A percentile compares a stretch with the other conserved stretches of the same genome.
phyloP scores from a whole-genome alignment of 2,888 invertebrate species.

The Apodemia zela region DNA sequence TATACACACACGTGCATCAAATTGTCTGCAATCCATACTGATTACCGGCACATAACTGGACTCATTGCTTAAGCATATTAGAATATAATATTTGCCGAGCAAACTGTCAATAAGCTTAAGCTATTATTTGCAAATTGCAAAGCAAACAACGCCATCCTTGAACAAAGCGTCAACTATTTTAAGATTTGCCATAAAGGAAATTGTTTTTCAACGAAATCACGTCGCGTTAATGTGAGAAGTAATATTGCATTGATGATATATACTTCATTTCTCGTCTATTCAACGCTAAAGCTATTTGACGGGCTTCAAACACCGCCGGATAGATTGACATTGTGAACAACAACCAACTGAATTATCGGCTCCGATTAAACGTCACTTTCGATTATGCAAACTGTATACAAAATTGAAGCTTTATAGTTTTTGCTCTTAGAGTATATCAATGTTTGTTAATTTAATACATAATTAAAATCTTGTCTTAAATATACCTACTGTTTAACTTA shows the following conservation, averaged over 20 bases:
- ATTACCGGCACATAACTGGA: slow-evolving; percentile 64
- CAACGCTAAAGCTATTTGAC: slow-evolving; percentile 43
- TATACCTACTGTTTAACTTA: background rate
- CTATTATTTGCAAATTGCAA: slow-evolving; percentile 54
- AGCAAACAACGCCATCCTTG: slow-evolving; percentile 53
- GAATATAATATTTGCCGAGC: slow-evolving; percentile 61
- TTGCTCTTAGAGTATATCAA: slow-evolving; percentile 13
- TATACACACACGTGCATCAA: slow-evolving; percentile 43
- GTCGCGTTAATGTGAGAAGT: slow-evolving; percentile 19
- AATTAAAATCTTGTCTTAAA: no score
- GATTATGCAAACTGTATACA: slow-evolving; percentile 27
- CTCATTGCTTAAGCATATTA: slow-evolving; percentile 47
- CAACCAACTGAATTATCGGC: slow-evolving; percentile 48
- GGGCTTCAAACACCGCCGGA: slow-evolving; percentile 41
- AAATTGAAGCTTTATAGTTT: slow-evolving; percentile 11
- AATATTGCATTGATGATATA: slow-evolving; percentile 37
- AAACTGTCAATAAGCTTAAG: slow-evolving; percentile 48
- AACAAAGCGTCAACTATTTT: slow-evolving; percentile 49
- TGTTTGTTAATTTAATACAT: background rate
- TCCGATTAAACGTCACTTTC: slow-evolving; percentile 48
- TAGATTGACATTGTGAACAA: slow-evolving; percentile 51
- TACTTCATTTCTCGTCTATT: slow-evolving; percentile 46
- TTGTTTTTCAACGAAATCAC: slow-evolving; percentile 34
- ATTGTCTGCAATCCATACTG: slow-evolving; percentile 45
- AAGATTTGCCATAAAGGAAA: slow-evolving; percentile 52